Percentiles rank a stretch among this genome's conserved stretches.
phyloP scores from a whole-genome alignment of 1,140 invertebrate species.

The Sipha flava region DNA sequence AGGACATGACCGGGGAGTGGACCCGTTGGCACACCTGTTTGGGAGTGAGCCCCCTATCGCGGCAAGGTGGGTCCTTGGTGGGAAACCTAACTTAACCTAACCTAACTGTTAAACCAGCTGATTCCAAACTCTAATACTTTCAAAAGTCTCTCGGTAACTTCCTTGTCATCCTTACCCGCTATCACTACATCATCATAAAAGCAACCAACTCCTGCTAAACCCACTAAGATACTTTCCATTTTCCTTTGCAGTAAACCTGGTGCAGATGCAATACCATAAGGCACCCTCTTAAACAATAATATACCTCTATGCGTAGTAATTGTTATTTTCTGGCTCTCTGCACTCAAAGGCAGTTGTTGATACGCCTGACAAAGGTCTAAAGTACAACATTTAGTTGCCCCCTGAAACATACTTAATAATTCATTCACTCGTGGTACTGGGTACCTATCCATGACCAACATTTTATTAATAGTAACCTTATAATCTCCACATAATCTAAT shows the following conservation, averaged over 20 bases:
- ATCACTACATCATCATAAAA: constrained; percentile 34
- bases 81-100: too few relatives aligned
- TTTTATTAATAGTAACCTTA: too few relatives aligned
- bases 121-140: background rate
- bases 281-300: constrained; percentile 39
- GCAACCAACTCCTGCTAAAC: background rate
- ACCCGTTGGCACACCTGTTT: background rate
- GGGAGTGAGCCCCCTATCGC: background rate
- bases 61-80: background rate
- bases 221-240: constrained; percentile 36
- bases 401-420: constrained; percentile 34
- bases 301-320: constrained; percentile 40
- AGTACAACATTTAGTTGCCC: constrained; percentile 37
- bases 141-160: background rate
- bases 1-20: background rate
- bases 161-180: background rate
- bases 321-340: constrained; percentile 38
- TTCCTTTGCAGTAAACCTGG: constrained; percentile 39
- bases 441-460: constrained; percentile 21
- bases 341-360: constrained; percentile 38
- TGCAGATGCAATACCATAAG: constrained; percentile 39
- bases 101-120: background rate
- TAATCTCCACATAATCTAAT: constrained; percentile 46
- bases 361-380: too few relatives aligned
- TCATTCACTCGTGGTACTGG: constrained; percentile 32